These are phyloP conservation scores for Fringilla coelebs DNA, from an alignment of 2,797 vertebrate genomes.

Conservation along the genomic window DNA sequence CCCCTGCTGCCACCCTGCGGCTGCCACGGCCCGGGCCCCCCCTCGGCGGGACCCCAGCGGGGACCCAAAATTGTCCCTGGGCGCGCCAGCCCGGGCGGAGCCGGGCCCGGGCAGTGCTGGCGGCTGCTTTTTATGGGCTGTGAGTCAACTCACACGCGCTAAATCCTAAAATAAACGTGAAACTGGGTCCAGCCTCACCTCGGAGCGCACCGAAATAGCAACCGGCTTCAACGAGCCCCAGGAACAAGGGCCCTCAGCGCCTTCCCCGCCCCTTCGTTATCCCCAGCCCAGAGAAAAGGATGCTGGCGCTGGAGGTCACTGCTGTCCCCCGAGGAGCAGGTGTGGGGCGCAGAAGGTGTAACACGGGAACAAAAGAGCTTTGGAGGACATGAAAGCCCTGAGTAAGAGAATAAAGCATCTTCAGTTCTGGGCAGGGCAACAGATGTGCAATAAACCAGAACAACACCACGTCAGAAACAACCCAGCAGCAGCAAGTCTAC, in stretches of 20 bases:
- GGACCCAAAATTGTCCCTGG: neutral
- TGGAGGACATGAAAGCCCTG: neutral
- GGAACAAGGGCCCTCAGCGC: neutral
- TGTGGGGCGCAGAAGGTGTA: accelerated
- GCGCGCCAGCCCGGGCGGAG: neutral
- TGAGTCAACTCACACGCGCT: neutral
- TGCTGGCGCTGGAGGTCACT: accelerated
- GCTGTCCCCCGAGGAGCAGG: neutral
- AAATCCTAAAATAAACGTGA: neutral
- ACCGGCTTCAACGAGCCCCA: accelerated
- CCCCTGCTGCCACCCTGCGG: neutral
- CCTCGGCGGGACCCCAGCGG: no score
- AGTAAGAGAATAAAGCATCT: neutral
- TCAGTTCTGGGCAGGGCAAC: neutral
- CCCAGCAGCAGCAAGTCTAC: no score
- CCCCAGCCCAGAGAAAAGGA: no score
- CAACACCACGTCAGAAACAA: neutral
- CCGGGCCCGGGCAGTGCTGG: neutral
- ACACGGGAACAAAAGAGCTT: accelerated
- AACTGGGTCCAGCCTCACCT: neutral
- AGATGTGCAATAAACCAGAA: neutral
- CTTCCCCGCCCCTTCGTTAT: accelerated
- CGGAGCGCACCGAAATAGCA: neutral
- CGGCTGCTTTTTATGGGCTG: neutral
- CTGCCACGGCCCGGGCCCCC: neutral